These are phyloP conservation scores for Neoarius graeffei DNA, from an alignment of 2,113 vertebrate genomes.

Conservation along the genomic window DNA sequence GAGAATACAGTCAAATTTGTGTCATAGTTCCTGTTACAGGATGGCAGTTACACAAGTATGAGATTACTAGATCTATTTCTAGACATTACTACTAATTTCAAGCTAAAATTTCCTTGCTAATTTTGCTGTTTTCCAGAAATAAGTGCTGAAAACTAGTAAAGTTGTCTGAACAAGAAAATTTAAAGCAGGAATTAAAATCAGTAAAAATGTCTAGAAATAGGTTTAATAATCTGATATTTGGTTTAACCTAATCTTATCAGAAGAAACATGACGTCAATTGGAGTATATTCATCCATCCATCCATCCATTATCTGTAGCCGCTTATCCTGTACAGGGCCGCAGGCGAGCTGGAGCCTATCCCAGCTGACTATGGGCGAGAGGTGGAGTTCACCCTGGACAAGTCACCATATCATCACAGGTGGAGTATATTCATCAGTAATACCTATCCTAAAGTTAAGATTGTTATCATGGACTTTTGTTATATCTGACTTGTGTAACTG, in stretches of 20 bases:
- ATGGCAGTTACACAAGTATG: not conserved
- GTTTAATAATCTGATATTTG: not conserved
- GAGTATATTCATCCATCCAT: too few relatives aligned
- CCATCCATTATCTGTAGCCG: too few relatives aligned
- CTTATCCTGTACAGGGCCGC: too few relatives aligned
- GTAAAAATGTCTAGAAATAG: not conserved
- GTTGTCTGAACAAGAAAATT: not conserved
- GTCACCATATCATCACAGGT: too few relatives aligned
- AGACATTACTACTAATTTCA: not conserved
- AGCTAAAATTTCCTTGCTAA: too few relatives aligned
- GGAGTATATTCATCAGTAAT: too few relatives aligned
- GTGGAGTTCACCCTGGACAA: too few relatives aligned
- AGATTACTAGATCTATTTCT: not conserved
- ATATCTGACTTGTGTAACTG: not conserved
- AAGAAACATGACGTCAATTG: too few relatives aligned
- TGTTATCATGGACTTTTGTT: not conserved
- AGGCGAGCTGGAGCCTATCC: too few relatives aligned
- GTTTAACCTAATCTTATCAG: not conserved
- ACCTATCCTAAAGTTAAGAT: not conserved
- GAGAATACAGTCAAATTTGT: not conserved
- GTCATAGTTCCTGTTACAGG: not conserved
- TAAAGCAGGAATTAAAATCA: not conserved
- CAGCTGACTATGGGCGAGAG: too few relatives aligned
- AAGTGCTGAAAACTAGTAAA: too few relatives aligned
- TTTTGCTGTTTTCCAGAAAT: too few relatives aligned